These are phyloP conservation scores for Bombylius major DNA, from an alignment of 2,888 invertebrate species.

Conservation along the genomic window DNA sequence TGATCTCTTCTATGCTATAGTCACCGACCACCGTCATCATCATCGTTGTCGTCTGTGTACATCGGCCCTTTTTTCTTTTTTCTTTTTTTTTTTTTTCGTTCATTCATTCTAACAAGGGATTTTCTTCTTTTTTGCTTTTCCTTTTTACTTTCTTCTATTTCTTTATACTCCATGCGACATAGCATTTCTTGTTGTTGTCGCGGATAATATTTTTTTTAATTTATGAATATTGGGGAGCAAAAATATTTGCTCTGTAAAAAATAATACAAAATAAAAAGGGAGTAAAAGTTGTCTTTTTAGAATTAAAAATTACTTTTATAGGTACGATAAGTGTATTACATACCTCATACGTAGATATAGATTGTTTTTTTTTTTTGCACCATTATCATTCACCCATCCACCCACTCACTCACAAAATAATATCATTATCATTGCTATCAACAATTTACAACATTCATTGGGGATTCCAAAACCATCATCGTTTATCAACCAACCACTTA, in stretches of 20 bases:
- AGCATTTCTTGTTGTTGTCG: neutral
- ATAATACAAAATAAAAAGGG: neutral
- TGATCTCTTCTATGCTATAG: too few species aligned
- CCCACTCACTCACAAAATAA: too few species aligned
- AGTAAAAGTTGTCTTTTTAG: neutral
- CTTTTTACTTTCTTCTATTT: neutral
- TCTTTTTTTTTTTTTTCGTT: neutral
- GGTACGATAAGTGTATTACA: too few species aligned
- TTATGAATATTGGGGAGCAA: neutral
- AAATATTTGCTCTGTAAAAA: neutral
- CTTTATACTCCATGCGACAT: neutral
- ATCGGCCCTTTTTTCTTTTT: too few species aligned
- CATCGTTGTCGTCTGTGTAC: too few species aligned
- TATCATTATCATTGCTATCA: too few species aligned
- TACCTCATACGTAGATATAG: too few species aligned
- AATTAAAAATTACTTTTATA: too few species aligned
- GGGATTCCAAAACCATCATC: neutral
- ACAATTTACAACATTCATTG: neutral
- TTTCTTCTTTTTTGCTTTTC: neutral
- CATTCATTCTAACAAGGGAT: neutral
- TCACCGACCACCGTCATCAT: too few species aligned
- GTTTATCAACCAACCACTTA: neutral
- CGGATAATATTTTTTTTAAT: neutral
- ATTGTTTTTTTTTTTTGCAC: too few species aligned
- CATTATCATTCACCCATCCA: too few species aligned